These are phyloP conservation scores for Spodoptera litura DNA, from an alignment of 1,140 invertebrate species.

Conservation along the genomic window DNA sequence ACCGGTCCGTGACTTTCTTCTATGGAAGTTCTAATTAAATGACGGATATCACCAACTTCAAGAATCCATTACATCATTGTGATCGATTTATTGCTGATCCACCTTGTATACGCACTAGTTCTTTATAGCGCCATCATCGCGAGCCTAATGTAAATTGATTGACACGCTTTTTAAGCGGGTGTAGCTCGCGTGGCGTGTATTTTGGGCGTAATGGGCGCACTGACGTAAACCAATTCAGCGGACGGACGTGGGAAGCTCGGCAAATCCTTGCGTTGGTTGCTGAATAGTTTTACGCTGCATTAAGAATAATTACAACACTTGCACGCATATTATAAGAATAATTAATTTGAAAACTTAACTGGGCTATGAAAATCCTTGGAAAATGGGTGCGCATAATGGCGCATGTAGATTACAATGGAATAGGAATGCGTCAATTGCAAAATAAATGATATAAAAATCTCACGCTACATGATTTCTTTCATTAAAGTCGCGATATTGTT, in stretches of 20 bases:
- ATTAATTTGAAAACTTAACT: constrained; percentile 41
- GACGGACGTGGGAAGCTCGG: constrained; percentile 72
- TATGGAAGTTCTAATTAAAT: constrained; percentile 46
- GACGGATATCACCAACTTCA: constrained; percentile 39
- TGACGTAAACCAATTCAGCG: constrained; percentile 80
- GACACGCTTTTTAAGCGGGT: constrained; percentile 77
- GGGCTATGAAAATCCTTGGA: constrained; percentile 46
- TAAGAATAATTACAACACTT: constrained; percentile 57
- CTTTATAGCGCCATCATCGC: constrained; percentile 46
- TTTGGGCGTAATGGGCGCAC: constrained; percentile 76
- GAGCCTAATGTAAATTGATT: constrained; percentile 76
- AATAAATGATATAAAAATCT: constrained; percentile 81
- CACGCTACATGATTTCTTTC: constrained; percentile 82
- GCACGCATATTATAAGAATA: constrained; percentile 49
- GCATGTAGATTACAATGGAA: constrained; percentile 51
- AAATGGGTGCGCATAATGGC: constrained; percentile 2
- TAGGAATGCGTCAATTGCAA: constrained; percentile 70
- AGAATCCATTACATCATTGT: constrained; percentile 24
- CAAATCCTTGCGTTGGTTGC: constrained; percentile 66
- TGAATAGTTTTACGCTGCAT: constrained; percentile 66
- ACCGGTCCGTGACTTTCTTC: constrained; percentile 39
- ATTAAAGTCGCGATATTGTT: constrained; percentile 82
- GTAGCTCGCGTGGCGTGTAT: constrained; percentile 74
- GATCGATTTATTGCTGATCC: constrained; percentile 27
- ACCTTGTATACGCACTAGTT: constrained; percentile 25